A percentile compares a stretch with the other conserved stretches of the same genome.
Evolutionary conservation across 2,888 invertebrate species (phyloP).

Genomic region (Orchesellides sinensis): DNA sequence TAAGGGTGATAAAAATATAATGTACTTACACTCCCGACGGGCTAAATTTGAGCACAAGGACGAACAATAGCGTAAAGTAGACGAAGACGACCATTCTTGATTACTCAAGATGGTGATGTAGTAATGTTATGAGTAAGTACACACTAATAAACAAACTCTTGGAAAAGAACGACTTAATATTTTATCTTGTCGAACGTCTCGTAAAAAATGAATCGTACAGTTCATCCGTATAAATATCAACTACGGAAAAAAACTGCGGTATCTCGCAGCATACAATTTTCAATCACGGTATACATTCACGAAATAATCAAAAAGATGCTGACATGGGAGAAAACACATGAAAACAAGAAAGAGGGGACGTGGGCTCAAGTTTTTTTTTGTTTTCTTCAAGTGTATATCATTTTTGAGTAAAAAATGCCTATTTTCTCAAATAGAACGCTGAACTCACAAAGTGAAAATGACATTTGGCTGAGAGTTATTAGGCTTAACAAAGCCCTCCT

Average conservation of each 20-base stretch:
- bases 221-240: too few relatives aligned
- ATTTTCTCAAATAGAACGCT: not conserved
- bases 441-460: not conserved
- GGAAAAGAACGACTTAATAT: not conserved
- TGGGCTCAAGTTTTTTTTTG: not conserved
- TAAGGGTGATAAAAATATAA: not conserved
- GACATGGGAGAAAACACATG: constrained; percentile 16
- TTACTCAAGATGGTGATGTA: constrained; percentile 39
- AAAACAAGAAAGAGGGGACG: not conserved
- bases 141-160: constrained; percentile 12
- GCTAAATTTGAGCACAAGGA: constrained; percentile 75
- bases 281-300: too few relatives aligned
- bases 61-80: constrained; percentile 73
- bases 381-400: constrained; percentile 1
- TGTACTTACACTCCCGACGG: constrained; percentile 74
- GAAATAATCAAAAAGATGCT: constrained; percentile 2
- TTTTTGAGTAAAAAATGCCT: not conserved
- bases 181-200: too few relatives aligned
- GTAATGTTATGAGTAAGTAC: constrained; percentile 27
- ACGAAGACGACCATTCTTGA: constrained; percentile 74
- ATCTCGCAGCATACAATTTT: too few relatives aligned
- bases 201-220: too few relatives aligned
- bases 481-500: constrained; percentile 16
- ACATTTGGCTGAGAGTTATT: not conserved
- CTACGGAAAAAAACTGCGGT: too few relatives aligned